Conservation (phyloP, 2,797 vertebrate genomes). For the Brotula barbata region DNA sequence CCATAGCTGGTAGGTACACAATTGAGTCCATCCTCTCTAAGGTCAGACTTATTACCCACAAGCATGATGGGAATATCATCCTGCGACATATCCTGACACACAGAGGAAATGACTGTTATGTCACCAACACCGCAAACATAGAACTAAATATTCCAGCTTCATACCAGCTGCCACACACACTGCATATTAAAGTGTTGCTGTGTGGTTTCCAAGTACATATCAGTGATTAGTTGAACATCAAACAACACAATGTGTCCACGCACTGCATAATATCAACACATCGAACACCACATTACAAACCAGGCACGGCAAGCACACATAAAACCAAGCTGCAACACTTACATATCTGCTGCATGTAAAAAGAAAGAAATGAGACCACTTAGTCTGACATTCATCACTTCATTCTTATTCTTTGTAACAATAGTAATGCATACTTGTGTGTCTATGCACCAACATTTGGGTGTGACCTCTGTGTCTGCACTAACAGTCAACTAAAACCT, state of each 20-base stretch:
- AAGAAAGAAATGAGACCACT: constrained; percentile 36
- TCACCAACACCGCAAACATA: background rate
- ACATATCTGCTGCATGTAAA: constrained; percentile 65
- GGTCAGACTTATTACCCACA: constrained; percentile 94
- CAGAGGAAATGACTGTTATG: background rate
- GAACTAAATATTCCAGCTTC: background rate
- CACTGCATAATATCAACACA: background rate
- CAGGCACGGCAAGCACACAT: constrained; percentile 7
- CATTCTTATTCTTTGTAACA: too few relatives aligned
- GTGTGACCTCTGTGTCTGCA: background rate
- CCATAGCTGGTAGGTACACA: constrained; percentile 87
- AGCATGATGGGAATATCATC: constrained; percentile 94
- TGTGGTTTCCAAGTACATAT: background rate
- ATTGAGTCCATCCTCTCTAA: constrained; percentile 77
- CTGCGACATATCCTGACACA: constrained; percentile 83
- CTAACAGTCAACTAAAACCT: background rate
- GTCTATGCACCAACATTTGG: background rate
- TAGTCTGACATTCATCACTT: constrained; percentile 22
- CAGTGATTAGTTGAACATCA: background rate
- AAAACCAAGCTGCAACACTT: constrained; percentile 44
- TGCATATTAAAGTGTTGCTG: background rate
- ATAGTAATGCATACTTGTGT: too few relatives aligned
- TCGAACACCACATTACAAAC: background rate
- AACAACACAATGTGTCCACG: background rate
- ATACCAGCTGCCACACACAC: background rate